Conservation (phyloP, 2,113 vertebrate species). For the Osmerus mordax region DNA sequence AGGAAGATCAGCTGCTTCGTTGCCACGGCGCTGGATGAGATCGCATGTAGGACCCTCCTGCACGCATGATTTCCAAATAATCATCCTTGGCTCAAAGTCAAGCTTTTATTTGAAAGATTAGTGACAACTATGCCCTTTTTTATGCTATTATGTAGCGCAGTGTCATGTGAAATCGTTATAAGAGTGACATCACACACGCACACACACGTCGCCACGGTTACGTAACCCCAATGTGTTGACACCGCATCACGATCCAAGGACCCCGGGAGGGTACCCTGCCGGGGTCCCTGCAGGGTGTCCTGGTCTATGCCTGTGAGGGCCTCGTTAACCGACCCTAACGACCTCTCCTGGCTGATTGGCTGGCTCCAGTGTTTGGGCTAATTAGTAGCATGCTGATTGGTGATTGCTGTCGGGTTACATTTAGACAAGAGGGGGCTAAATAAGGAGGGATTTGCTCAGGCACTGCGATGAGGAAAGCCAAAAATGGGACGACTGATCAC, state of each 20-base stretch:
- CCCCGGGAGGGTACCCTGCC: slow-evolving; percentile 31
- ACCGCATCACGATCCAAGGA: slow-evolving; percentile 59
- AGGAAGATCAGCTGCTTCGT: slow-evolving; percentile 90
- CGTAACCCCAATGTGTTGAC: slow-evolving; percentile 17
- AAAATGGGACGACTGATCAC: slow-evolving; percentile 7
- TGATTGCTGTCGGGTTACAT: slow-evolving; percentile 46
- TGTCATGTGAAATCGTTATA: background rate
- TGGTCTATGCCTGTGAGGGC: slow-evolving; percentile 33
- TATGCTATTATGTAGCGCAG: background rate
- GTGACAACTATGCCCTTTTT: background rate
- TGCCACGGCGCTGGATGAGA: slow-evolving; percentile 92
- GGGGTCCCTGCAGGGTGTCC: slow-evolving; percentile 39
- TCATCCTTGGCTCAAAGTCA: too few species aligned
- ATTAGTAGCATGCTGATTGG: slow-evolving; percentile 48
- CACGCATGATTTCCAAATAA: too few species aligned
- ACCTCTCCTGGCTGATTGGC: slow-evolving; percentile 59
- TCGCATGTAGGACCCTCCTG: slow-evolving; percentile 82
- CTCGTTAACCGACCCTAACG: slow-evolving; percentile 43
- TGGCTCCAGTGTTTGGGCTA: slow-evolving; percentile 43
- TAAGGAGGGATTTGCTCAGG: slow-evolving; percentile 22
- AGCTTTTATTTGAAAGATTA: background rate
- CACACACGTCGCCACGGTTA: slow-evolving; percentile 6
- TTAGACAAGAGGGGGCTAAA: slow-evolving; percentile 20
- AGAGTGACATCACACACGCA: background rate
- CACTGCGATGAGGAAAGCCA: slow-evolving; percentile 18